Evolutionary conservation across 2,797 vertebrate genomes (phyloP).

Genomic region (Atherinosoma microstoma): DNA sequence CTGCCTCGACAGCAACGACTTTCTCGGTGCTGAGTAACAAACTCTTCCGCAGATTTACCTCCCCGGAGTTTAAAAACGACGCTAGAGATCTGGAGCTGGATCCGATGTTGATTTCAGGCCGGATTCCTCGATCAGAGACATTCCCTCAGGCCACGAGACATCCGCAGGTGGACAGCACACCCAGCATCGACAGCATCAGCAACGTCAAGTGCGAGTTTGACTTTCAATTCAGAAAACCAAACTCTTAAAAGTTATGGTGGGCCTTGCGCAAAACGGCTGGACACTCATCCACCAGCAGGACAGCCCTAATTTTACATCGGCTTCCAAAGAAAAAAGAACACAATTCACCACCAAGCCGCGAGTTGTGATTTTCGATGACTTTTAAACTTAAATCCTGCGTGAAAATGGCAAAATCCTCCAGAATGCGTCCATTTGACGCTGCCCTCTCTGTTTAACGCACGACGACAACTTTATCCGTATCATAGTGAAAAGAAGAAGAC

Average conservation of each 20-base stretch:
- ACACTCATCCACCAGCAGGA: background rate
- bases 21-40: slow-evolving; percentile 72
- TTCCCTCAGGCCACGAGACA: slow-evolving; percentile 69
- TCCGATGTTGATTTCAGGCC: slow-evolving; percentile 6
- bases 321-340: background rate
- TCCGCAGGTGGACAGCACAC: slow-evolving; percentile 75
- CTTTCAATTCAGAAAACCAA: slow-evolving; percentile 61
- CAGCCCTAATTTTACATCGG: background rate
- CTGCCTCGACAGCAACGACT: slow-evolving; percentile 30
- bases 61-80: slow-evolving; percentile 75
- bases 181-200: slow-evolving; percentile 84
- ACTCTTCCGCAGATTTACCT: slow-evolving; percentile 80
- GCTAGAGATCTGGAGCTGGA: slow-evolving; percentile 29
- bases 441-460: background rate
- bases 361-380: background rate
- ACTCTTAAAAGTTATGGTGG: slow-evolving; percentile 25
- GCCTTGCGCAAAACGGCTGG: slow-evolving; percentile 33
- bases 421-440: background rate
- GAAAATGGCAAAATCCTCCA: background rate
- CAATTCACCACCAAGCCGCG: background rate
- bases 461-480: background rate
- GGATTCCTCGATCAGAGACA: slow-evolving; percentile 77
- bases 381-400: background rate
- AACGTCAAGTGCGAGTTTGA: slow-evolving; percentile 85
- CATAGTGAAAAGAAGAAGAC: background rate